Conservation (phyloP, 2,888 invertebrate genomes). For the Ophion ventricosus region DNA sequence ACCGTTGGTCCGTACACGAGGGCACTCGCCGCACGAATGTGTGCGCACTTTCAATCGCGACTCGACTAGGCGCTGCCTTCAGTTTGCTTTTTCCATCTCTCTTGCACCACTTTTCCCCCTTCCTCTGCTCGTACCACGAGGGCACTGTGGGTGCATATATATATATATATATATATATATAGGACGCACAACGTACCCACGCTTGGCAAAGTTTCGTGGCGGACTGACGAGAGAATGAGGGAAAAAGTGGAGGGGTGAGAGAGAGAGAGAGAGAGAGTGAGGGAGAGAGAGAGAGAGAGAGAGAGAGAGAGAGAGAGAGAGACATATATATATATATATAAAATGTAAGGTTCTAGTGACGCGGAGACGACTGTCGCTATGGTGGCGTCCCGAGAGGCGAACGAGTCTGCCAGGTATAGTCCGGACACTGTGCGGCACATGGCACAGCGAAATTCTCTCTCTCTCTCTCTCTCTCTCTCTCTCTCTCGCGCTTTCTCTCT, state of each 20-base stretch:
- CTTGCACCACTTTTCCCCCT: neutral
- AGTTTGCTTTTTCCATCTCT: conserved; percentile 17
- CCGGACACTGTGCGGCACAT: conserved; percentile 51
- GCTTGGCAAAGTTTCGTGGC: conserved; percentile 21
- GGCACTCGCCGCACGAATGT: conserved; percentile 39
- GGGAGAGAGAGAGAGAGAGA: neutral
- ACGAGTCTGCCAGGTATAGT: conserved; percentile 57
- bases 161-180: neutral
- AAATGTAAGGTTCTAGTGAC: conserved; percentile 24
- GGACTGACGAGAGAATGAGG: conserved; percentile 22
- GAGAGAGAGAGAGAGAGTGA: no score
- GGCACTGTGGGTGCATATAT: neutral
- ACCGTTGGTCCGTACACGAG: conserved; percentile 10
- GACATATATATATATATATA: no score
- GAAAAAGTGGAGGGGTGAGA: neutral
- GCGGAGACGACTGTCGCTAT: conserved; percentile 50
- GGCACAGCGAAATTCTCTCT: neutral
- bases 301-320: no score
- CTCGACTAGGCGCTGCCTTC: conserved; percentile 44
- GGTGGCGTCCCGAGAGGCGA: conserved; percentile 57
- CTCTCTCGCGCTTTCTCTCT: neutral
- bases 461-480: conserved; percentile 4
- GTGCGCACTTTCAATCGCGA: conserved; percentile 44
- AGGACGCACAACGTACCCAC: neutral
- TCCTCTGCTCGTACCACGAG: neutral